A percentile compares a stretch with the other conserved stretches of the same genome.
Evolutionary conservation across 2,113 vertebrate genomes (phyloP).

Genomic region (Pterocles burchelli): DNA sequence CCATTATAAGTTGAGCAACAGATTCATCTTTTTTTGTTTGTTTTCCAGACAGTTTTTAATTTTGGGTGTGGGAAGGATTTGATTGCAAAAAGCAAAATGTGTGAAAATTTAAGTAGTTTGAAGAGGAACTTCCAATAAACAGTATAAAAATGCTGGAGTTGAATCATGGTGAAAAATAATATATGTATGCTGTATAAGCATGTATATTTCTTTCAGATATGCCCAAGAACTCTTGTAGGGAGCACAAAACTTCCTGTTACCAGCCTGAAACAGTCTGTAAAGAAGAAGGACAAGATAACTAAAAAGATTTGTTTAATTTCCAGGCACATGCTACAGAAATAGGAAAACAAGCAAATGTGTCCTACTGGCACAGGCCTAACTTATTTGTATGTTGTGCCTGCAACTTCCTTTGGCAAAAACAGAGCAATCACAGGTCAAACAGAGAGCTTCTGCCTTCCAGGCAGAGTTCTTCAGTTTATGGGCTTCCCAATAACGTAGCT

Average conservation of each 20-base stretch:
- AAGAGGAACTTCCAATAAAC: neutral
- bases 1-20: neutral
- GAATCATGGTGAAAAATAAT: neutral
- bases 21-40: neutral
- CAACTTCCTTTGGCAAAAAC: neutral
- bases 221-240: neutral
- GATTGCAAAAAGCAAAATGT: neutral
- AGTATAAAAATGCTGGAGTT: neutral
- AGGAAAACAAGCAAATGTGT: neutral
- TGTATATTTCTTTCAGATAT: neutral
- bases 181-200: neutral
- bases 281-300: neutral
- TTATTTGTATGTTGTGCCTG: neutral
- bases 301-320: neutral
- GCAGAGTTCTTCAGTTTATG: constrained; percentile 10
- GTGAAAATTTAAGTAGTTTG: neutral
- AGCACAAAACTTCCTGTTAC: neutral
- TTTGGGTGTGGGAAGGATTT: neutral
- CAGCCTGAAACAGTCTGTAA: neutral
- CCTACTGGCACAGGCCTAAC: neutral
- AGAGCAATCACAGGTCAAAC: neutral
- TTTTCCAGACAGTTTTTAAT: neutral
- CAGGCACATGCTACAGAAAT: neutral
- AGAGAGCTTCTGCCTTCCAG: neutral
- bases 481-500: neutral